These are phyloP conservation scores for Acestrorhynchus altus DNA, from an alignment of 2,797 vertebrate genomes.

Conservation along the genomic window DNA sequence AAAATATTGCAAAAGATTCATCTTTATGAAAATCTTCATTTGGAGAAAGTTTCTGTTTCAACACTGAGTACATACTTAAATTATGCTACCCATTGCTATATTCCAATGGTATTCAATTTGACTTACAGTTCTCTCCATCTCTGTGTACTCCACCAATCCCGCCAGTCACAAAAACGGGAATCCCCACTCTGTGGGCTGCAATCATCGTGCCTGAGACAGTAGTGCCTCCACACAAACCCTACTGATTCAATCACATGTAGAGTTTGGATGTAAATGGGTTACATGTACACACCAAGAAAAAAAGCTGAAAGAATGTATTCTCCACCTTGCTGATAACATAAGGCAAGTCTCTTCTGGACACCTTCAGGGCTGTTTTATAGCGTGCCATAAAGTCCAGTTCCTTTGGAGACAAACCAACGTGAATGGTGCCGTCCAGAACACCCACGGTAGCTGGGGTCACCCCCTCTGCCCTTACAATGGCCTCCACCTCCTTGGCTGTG, in stretches of 20 bases:
- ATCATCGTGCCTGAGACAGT: slow-evolving; percentile 92
- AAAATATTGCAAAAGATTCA: too few species aligned
- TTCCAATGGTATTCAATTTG: neutral
- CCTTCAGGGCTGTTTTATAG: slow-evolving; percentile 71
- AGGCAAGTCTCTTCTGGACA: slow-evolving; percentile 88
- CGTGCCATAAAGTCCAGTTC: slow-evolving; percentile 82
- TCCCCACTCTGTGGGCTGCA: slow-evolving; percentile 83
- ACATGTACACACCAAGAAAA: neutral
- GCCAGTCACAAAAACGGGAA: slow-evolving; percentile 88
- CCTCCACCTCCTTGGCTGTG: slow-evolving; percentile 85
- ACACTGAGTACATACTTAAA: neutral
- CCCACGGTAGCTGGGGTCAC: slow-evolving; percentile 86
- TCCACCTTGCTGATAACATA: slow-evolving; percentile 85
- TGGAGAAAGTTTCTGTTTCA: neutral
- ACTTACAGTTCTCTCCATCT: slow-evolving; percentile 87
- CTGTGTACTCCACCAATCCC: slow-evolving; percentile 92
- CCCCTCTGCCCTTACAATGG: slow-evolving; percentile 79
- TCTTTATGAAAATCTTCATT: too few species aligned
- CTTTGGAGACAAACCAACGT: slow-evolving; percentile 79
- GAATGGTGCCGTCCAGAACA: slow-evolving; percentile 80
- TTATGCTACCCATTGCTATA: neutral
- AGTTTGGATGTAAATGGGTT: neutral
- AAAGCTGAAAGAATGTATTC: neutral
- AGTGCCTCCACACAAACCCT: slow-evolving; percentile 89
- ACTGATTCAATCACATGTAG: slow-evolving; percentile 29